Evolutionary conservation across 2,113 vertebrate species (phyloP).

Genomic region (Engystomops pustulosus): DNA sequence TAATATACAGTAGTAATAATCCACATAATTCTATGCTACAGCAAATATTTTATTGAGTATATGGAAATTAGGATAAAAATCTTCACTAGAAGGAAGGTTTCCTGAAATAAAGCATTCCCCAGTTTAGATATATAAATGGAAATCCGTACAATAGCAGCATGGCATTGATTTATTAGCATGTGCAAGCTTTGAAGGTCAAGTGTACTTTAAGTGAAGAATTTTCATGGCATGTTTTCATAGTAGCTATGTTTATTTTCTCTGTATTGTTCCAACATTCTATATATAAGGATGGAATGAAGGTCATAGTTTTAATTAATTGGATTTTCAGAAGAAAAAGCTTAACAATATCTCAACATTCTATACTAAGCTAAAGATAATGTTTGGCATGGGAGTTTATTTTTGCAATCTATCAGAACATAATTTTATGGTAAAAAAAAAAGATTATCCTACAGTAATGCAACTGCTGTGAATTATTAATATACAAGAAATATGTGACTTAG

Average conservation of each 20-base stretch:
- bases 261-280: constrained; percentile 23
- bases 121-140: background rate
- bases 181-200: constrained; percentile 35
- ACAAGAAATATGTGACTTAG: background rate
- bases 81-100: background rate
- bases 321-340: background rate
- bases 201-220: constrained; percentile 30
- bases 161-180: constrained; percentile 41
- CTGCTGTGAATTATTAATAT: background rate
- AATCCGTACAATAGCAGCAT: constrained; percentile 5
- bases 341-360: background rate
- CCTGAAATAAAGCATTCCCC: background rate
- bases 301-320: constrained; percentile 30
- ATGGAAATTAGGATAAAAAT: background rate
- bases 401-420: background rate
- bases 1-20: too few species aligned
- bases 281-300: constrained; percentile 13
- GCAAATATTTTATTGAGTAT: background rate
- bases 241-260: constrained; percentile 6
- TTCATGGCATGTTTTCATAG: constrained; percentile 19
- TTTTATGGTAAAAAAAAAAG: constrained; percentile 16
- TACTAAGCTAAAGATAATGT: background rate
- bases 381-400: background rate
- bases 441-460: background rate
- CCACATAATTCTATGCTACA: too few species aligned